Base-by-base conservation (phyloP, 2,888 invertebrate species). In the Oligia fasciuncula region DNA sequence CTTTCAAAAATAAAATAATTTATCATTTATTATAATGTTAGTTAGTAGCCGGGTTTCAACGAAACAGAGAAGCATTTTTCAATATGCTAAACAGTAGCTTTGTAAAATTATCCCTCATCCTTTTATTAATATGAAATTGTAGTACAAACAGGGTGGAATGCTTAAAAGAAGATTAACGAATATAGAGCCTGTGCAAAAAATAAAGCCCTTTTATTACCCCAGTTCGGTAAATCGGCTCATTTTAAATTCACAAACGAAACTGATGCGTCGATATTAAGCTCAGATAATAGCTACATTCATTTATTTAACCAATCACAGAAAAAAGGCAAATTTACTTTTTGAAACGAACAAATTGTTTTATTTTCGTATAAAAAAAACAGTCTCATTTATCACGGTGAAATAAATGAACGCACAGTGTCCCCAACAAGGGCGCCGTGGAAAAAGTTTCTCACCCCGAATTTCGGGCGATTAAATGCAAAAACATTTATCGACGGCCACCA, bases 401-500 rank as follows among this genome's bases (percentile, higher is more conserved):
- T 78, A 87, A 89, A 90, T 91, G 89, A 91, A 91, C 71, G 82
- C 77, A 84, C 79, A 79, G 83, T 87, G 88, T 85, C 49, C 82
- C 78, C 60, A 35, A 60, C 83, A 75, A 71, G 76, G 72, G 77
- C 62, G 77, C 79, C 76, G 72, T 76, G 86, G 73, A 89, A 85
- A 87, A 90, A 92, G 89, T 89, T 85, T 86, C 83, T 89, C 89
- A 81, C 87, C 85, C 85, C 68, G 88, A 89, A 85, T 91, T 92
- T 88, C 81, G 81, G 85, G 85, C 90, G 90, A 91, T 92, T 93
- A 92, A 93, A 93, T 91, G 91, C 89, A 91, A 95, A 95, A 94
- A 92, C 93, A 92, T 95, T 95, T 94, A 94, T 93, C 92, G 92
- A 90, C 88, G 85, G 85, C 90, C 91, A 90, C 96, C 96, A 91